Base-by-base conservation (phyloP, 1,140 invertebrate genomes). In the Cyphomyrmex costatus region DNA sequence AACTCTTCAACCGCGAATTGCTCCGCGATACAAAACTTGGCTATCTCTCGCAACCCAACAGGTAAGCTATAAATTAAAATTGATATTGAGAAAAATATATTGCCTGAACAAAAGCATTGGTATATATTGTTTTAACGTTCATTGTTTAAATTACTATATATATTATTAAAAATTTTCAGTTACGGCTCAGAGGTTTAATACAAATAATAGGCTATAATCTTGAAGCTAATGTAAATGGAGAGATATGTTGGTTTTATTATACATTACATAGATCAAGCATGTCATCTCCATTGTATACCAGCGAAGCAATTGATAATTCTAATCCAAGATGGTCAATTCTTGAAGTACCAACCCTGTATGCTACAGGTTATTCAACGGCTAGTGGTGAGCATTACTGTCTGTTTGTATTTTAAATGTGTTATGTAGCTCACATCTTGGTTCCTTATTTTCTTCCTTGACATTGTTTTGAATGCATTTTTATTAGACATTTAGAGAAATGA, bases 261-360 rank as follows among this genome's bases (percentile, higher is more conserved):
- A 98, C 98, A 0, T 94, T 98, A 30, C 98, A 98, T 93, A 95
- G 96, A 87, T 97, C 97, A 3, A 96, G 96, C 74, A 98, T 98
- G 97, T 97, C 97, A 53, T 97, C 97, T 74, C 98, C 98, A 19
- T 97, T 99, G 89, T 99, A 98, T 92, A 98, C 97, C 3, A 99
- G 98, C 94, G 98, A 98, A 93, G 96, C 96, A 89, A 95, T 98
- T 82, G 96, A 96, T 79, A 97, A 96, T 87, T 94, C 95, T 73
- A 97, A 97, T 95, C 97, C 97, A 74, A 97, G 97, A 93, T 98
- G 98, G 98, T 96, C 96, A 78, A 97, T 92, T 90, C 85, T 95
- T 24, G 94, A 95, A 92, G 92, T 95, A 87, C 93, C 94, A 89
- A 94, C 91, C 87, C 89, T 95, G 87, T 91, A 95, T 86, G 92